A percentile compares a stretch with the other conserved stretches of the same genome.
phyloP scores from a whole-genome alignment of 2,797 vertebrate genomes.

The Podarcis lilfordi region DNA sequence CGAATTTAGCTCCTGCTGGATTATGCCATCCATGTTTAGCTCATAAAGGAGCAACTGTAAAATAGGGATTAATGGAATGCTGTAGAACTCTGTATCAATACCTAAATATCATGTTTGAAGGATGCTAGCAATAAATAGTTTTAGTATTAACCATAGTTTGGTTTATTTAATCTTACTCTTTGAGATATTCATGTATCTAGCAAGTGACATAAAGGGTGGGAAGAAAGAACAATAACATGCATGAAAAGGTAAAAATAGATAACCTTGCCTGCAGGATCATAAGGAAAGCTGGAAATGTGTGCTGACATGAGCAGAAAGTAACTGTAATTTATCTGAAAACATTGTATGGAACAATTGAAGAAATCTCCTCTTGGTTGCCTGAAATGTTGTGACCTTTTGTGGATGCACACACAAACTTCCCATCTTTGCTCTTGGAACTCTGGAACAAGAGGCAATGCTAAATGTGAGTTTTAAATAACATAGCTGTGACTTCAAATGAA shows the following conservation, averaged over 20 bases:
- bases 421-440: background rate
- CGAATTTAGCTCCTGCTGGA: background rate
- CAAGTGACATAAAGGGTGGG: background rate
- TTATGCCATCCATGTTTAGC: constrained; percentile 5
- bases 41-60: background rate
- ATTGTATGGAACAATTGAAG: background rate
- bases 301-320: background rate
- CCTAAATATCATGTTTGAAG: constrained; percentile 4
- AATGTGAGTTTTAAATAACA: constrained; percentile 18
- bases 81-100: background rate
- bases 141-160: background rate
- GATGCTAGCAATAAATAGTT: background rate
- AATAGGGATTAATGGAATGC: background rate
- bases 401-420: background rate
- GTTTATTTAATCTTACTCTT: background rate
- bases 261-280: background rate
- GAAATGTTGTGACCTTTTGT: background rate
- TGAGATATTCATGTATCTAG: background rate
- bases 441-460: constrained; percentile 41
- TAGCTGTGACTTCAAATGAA: background rate
- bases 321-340: background rate
- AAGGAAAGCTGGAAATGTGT: background rate
- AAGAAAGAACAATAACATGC: background rate
- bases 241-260: background rate
- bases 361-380: background rate